Base-by-base conservation (phyloP, 2,888 invertebrate genomes). In the Ptychoptera albimana region DNA sequence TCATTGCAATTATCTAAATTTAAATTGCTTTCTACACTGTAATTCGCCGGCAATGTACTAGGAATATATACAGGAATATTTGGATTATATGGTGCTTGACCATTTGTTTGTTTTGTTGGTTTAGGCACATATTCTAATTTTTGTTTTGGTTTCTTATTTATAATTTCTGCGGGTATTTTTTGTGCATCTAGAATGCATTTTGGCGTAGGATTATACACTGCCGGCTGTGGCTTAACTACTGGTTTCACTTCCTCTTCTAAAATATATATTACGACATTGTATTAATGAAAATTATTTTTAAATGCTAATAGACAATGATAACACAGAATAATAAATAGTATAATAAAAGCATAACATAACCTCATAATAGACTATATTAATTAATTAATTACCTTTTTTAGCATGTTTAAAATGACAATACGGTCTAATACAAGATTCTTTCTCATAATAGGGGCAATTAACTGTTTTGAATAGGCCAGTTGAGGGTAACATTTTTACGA, bases 351-450 rank as follows among this genome's bases (percentile, higher is more conserved):
- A 3, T 6, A 34, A 34, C 34, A n/a, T 10, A n/a, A 34, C 10
- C 34, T 34, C 10, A 34, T 34, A 34, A 34, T 34, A 34, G 3
- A 34, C 4, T 34, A 34, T n/a, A n/a, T 34, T 34, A 34, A 34
- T 23, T 23, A 29, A 5, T 5, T 31, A 30, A 30, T 45, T 53
- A 70, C 84, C 84, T 69, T 77, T 81, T 57, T 76, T 81, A 52
- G 76, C 73, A 66, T 93, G 93, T 58, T 84, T 79, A 64, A 85
- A 93, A 68, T 92, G 91, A 68, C 93, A 93, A 66, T 91, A 88
- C 15, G 91, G 89, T 56, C 93, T 72, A 53, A 82, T 82, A 67
- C 93, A 93, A 42, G 75, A 67, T 49, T 79, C 82, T 59, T 71
- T 76, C 56, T 82, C 77, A 61, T 77, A 87, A 68, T 82, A 91